Percentiles rank a stretch among this genome's conserved stretches.
Conservation (phyloP, 2,113 vertebrate species). For the Perccottus glenii region DNA sequence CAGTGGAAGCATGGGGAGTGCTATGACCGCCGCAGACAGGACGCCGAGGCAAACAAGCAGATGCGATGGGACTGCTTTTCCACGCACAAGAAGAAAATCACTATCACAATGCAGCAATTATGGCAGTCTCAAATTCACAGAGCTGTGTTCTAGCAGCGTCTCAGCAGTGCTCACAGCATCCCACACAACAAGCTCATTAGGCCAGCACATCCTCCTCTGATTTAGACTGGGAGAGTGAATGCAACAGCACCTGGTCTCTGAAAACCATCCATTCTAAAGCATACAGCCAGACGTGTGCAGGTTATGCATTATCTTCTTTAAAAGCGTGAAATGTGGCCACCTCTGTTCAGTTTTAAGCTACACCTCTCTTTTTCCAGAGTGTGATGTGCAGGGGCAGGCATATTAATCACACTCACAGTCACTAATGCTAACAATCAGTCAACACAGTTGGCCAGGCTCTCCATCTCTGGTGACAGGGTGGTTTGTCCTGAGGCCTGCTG, state of each 20-base stretch:
- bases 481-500: conserved; percentile 84
- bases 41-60: conserved; percentile 73
- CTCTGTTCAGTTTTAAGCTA: conserved; percentile 76
- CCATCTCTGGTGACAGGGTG: conserved; percentile 86
- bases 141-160: conserved; percentile 69
- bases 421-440: conserved; percentile 92
- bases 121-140: conserved; percentile 67
- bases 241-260: conserved; percentile 70
- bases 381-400: conserved; percentile 81
- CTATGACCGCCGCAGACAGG: conserved; percentile 58
- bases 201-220: conserved; percentile 73
- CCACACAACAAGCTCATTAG: conserved; percentile 81
- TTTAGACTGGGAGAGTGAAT: conserved; percentile 74
- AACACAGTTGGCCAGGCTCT: conserved; percentile 80
- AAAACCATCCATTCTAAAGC: conserved; percentile 69
- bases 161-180: conserved; percentile 73
- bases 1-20: conserved; percentile 61
- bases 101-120: conserved; percentile 75
- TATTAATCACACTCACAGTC: conserved; percentile 95
- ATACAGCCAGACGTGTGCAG: conserved; percentile 49
- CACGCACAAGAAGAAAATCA: conserved; percentile 55
- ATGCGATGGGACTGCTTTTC: conserved; percentile 67
- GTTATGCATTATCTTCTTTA: conserved; percentile 72
- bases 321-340: conserved; percentile 75
- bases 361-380: conserved; percentile 77